A percentile compares a stretch with the other conserved stretches of the same genome.
Conservation (phyloP, 2,888 invertebrate genomes). For the Sthenelais limicola region DNA sequence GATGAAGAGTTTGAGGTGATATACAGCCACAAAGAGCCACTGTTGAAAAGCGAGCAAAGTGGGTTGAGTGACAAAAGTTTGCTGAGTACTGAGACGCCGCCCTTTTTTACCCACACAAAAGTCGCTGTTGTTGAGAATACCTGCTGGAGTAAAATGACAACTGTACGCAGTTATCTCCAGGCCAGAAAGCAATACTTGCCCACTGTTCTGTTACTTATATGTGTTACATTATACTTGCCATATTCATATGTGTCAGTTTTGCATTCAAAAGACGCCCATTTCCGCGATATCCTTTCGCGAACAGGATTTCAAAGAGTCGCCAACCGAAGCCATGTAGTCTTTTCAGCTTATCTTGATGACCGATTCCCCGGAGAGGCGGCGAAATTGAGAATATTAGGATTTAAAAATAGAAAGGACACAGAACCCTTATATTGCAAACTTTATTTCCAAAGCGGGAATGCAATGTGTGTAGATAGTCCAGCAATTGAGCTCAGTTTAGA, state of each 20-base stretch:
- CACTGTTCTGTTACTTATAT: neutral
- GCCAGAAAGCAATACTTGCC: slow-evolving; percentile 22
- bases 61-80: too few species aligned
- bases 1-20: too few species aligned
- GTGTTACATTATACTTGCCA: slow-evolving; percentile 22
- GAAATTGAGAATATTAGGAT: slow-evolving; percentile 11
- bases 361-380: slow-evolving; percentile 21
- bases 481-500: slow-evolving; percentile 11
- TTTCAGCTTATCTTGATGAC: slow-evolving; percentile 18
- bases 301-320: slow-evolving; percentile 12
- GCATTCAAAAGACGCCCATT: neutral
- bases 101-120: too few species aligned
- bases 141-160: neutral
- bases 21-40: too few species aligned
- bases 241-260: slow-evolving; percentile 14
- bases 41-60: too few species aligned
- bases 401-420: slow-evolving; percentile 11
- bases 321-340: slow-evolving; percentile 22
- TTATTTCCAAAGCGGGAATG: slow-evolving; percentile 1
- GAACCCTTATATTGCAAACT: slow-evolving; percentile 7
- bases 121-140: too few species aligned
- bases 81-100: too few species aligned
- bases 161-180: slow-evolving; percentile 6
- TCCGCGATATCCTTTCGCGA: neutral
- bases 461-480: slow-evolving; percentile 9